These are phyloP conservation scores for Seriola aureovittata DNA, from an alignment of 2,113 vertebrate species.

Conservation along the genomic window DNA sequence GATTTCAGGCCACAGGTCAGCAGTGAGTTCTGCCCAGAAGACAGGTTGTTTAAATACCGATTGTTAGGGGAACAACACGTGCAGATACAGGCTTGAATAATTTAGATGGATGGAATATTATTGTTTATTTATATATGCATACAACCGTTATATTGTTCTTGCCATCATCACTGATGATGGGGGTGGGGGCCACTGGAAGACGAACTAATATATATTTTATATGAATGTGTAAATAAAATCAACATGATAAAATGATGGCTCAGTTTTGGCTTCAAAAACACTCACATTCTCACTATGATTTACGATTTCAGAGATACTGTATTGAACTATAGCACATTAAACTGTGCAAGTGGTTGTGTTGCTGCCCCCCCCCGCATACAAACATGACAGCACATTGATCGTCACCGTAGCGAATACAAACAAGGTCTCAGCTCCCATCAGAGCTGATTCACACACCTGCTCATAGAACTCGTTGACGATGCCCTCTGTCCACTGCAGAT, in stretches of 20 bases:
- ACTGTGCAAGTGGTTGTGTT: not conserved
- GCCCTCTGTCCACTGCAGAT: constrained; percentile 97
- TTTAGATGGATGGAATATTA: not conserved
- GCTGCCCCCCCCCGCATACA: not conserved
- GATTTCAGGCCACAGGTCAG: not conserved
- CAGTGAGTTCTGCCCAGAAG: not conserved
- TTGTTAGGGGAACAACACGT: not conserved
- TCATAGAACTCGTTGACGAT: constrained; percentile 99
- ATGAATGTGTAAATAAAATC: not conserved
- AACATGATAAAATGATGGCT: not conserved
- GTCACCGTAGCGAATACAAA: constrained; percentile 11
- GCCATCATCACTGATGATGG: not conserved
- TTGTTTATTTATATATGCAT: not conserved
- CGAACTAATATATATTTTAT: not conserved
- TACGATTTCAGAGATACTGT: not conserved
- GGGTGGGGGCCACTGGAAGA: not conserved
- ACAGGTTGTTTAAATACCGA: not conserved
- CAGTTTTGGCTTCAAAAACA: not conserved
- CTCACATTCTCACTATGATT: not conserved
- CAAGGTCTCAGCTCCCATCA: not conserved
- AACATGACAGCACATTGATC: constrained; percentile 5
- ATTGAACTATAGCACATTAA: not conserved
- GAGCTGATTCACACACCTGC: constrained; percentile 85
- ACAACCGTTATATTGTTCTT: not conserved
- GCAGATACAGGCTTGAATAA: not conserved